These are phyloP conservation scores for Rutpela maculata DNA, from an alignment of 2,888 invertebrate species.

Conservation along the genomic window DNA sequence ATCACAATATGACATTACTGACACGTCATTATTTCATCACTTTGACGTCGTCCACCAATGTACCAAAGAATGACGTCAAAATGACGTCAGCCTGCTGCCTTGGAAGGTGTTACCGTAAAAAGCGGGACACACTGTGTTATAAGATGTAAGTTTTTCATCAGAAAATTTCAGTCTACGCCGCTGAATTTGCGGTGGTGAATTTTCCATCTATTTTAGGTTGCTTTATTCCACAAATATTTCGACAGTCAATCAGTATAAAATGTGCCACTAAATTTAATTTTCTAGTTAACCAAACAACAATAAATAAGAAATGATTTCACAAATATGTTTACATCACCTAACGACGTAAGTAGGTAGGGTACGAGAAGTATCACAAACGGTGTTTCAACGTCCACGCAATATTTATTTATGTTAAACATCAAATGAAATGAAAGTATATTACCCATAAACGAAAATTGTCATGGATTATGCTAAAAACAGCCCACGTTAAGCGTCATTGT, in stretches of 20 bases:
- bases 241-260: background rate
- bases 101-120: too few relatives aligned
- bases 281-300: conserved; percentile 13
- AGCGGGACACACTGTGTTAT: too few relatives aligned
- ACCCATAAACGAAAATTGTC: conserved; percentile 1
- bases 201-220: too few relatives aligned
- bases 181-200: too few relatives aligned
- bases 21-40: too few relatives aligned
- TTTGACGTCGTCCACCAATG: too few relatives aligned
- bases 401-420: conserved; percentile 24
- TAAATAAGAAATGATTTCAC: conserved; percentile 13
- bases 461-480: conserved; percentile 21
- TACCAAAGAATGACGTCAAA: too few relatives aligned
- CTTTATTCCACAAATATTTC: too few relatives aligned
- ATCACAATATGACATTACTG: too few relatives aligned
- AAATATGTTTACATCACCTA: conserved; percentile 12
- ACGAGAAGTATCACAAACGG: conserved; percentile 17
- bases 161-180: too few relatives aligned
- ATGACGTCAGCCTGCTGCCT: too few relatives aligned
- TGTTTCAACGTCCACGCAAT: conserved; percentile 21
- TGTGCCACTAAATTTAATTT: background rate
- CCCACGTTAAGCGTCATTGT: conserved; percentile 17
- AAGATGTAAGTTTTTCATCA: too few relatives aligned
- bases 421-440: conserved; percentile 24
- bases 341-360: conserved; percentile 1